phyloP scores from a whole-genome alignment of 1,140 invertebrate species.

The Drosophila albomicans region DNA sequence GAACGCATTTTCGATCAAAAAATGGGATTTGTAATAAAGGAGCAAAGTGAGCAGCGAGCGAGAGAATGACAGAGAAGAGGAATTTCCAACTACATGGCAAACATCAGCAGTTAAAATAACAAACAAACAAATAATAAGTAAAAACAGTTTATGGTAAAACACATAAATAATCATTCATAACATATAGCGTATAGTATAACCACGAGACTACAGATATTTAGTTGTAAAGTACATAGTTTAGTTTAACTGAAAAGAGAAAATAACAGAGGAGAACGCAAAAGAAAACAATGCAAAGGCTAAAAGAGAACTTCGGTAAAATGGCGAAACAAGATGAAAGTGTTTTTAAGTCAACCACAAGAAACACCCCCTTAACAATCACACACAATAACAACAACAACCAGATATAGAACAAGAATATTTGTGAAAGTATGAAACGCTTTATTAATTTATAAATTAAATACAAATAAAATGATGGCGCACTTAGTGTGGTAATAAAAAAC shows the following conservation, averaged over 20 bases:
- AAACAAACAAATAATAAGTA: slow-evolving; percentile 38
- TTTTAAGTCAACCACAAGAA: slow-evolving; percentile 10
- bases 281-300: slow-evolving; percentile 30
- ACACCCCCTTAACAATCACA: slow-evolving; percentile 6
- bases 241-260: slow-evolving; percentile 51
- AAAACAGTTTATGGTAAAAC: slow-evolving; percentile 48
- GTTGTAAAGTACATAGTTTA: slow-evolving; percentile 80
- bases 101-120: slow-evolving; percentile 25
- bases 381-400: slow-evolving; percentile 38
- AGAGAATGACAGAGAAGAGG: not conserved
- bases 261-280: slow-evolving; percentile 35
- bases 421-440: slow-evolving; percentile 76
- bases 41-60: not conserved
- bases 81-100: slow-evolving; percentile 11
- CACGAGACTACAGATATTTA: slow-evolving; percentile 83
- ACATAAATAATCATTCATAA: slow-evolving; percentile 77
- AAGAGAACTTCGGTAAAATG: slow-evolving; percentile 29
- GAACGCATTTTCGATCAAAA: slow-evolving; percentile 14
- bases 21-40: not conserved
- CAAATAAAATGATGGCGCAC: slow-evolving; percentile 66
- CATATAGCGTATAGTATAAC: slow-evolving; percentile 81
- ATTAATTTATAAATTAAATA: slow-evolving; percentile 77
- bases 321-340: slow-evolving; percentile 23
- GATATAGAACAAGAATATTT: slow-evolving; percentile 27
- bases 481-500: slow-evolving; percentile 69